Base-by-base conservation (phyloP, 2,113 vertebrate species). In the Catharus fuscescens region DNA sequence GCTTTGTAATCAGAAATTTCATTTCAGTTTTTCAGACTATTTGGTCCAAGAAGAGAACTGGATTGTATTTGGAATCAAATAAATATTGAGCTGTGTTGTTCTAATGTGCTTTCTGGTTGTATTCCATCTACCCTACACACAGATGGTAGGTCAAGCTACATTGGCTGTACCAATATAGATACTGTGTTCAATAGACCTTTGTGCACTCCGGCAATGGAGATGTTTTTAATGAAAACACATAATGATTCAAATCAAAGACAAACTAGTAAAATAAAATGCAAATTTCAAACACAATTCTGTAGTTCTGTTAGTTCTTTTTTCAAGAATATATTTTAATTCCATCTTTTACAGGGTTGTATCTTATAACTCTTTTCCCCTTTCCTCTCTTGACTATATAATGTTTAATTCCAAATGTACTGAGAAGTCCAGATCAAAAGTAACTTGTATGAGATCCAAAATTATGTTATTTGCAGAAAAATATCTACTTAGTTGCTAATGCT, bases 81-180 rank as follows among this genome's bases (percentile, higher is more conserved):
- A 94, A 78, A 60, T 95, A 90, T 91, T 70, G 94, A 95, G 47
- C 73, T 85, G 24, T 54, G 61, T 50, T 91, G 42, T 54, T 88
- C 60, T 87, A 42, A 67, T 89, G 69, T 80, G 38, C 32, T 76
- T 81, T 90, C 60, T 93, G 65, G n/a, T 93, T 82, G 44, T 40
- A n/a, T 47, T 87, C 80, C 57, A 64, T 60, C 50, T 70, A n/a
- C 45, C 16, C 80, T 81, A 4, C 25, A 5, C 34, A 38, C 48
- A 31, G 38, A 42, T 31, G 20, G 38, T 17, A 85, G 48, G 73
- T 81, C 90, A 71, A 76, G 38, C 70, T 29, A 1, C 12, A 77
- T 52, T 64, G 38, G 60, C 60, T 92, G 12, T 78, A 23, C 38
- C 25, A 45, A 7, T n/a, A 70, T 4, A 83, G 66, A 47, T 38